These are phyloP conservation scores for Picathartes gymnocephalus DNA, from an alignment of 2,113 vertebrate species.

Conservation along the genomic window DNA sequence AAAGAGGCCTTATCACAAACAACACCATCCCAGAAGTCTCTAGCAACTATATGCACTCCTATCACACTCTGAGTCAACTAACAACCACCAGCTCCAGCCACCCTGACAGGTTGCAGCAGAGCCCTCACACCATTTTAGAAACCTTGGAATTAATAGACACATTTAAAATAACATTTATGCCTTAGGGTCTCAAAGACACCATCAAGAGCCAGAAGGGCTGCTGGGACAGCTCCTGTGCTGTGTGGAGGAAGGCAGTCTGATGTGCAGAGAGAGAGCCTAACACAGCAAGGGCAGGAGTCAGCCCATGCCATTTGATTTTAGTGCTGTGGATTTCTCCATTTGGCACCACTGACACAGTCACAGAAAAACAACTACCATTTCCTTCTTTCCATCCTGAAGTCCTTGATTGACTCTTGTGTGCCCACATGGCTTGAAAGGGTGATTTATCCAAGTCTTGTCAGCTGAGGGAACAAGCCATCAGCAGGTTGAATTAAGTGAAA, in stretches of 20 bases:
- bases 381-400: background rate
- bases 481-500: background rate
- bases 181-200: background rate
- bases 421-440: background rate
- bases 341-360: background rate
- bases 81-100: background rate
- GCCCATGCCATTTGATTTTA: background rate
- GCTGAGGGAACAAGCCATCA: background rate
- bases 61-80: background rate
- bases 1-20: background rate
- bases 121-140: background rate
- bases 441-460: background rate
- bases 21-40: background rate
- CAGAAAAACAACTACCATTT: background rate
- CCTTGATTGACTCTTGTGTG: background rate
- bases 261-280: background rate
- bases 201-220: background rate
- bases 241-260: background rate
- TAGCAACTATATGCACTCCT: background rate
- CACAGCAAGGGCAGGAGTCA: accelerated
- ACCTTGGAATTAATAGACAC: background rate
- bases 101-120: background rate
- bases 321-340: background rate
- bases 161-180: background rate
- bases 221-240: background rate